Base-by-base conservation (phyloP, 2,797 vertebrate species). In the Saguinus oedipus region DNA sequence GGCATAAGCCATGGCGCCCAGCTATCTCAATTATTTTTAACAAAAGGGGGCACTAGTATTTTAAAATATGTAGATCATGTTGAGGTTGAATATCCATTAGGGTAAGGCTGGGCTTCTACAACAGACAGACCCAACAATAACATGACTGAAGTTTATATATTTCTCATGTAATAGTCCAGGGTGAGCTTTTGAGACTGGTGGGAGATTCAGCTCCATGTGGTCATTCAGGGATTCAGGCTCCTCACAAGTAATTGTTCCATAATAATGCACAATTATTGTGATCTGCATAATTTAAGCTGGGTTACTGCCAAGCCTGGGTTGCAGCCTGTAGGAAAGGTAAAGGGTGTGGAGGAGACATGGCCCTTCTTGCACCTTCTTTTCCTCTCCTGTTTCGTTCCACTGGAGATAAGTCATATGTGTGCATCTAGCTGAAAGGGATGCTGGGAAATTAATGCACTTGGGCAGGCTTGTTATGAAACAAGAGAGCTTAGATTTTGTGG, bases 221-320 rank as follows among this genome's bases (percentile, higher is more conserved):
- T 57, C 39, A 26, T 57, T 90, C 88, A 59, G 81, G 59, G 59
- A 85, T 80, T 90, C 39, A 61, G 42, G 26, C 39, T 59, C n/a
- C 76, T 81, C 94, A 20, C n/a, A 19, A 30, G 42, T 68, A 26
- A 79, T 84, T 46, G 30, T 74, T 92, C 6, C 4, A 4, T 33
- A 20, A 24, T 44, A 36, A 13, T 30, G 1, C 50, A 26, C n/a
- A 57, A 7, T 72, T 88, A 53, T 50, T 53, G 36, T 4, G 42
- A 92, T 39, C 15, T 61, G 70, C 42, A 6, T 46, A 10, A 20
- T 14, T 39, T 33, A 82, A 83, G 88, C n/a, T 68, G 68, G 36
- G 39, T 50, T 85, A 11, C 39, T 59, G 50, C n/a, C 44, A 81
- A 86, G 57, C 8, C 42, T 64, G 64, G 36, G 24, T n/a, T 79